A percentile compares a stretch with the other conserved stretches of the same genome.
Evolutionary conservation across 1,140 invertebrate species (phyloP).

Genomic region (Drosophila mayri): DNA sequence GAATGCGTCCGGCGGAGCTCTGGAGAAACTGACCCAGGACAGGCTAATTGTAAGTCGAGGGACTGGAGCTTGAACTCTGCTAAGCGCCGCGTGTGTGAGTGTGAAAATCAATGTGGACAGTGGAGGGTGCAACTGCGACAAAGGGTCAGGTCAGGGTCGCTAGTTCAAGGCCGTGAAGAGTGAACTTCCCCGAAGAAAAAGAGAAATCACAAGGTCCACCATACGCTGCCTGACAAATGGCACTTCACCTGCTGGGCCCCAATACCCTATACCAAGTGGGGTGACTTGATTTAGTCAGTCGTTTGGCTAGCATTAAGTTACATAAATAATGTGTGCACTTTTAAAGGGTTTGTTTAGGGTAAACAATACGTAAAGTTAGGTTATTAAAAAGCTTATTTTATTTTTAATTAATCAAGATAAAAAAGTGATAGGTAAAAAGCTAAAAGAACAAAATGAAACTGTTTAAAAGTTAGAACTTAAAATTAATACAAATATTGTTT

Average conservation of each 20-base stretch:
- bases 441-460: background rate
- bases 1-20: slow-evolving; percentile 69
- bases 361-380: background rate
- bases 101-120: slow-evolving; percentile 64
- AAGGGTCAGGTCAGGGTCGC: slow-evolving; percentile 73
- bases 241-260: slow-evolving; percentile 23
- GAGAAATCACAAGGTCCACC: slow-evolving; percentile 2
- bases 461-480: background rate
- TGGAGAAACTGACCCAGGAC: slow-evolving; percentile 69
- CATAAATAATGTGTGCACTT: background rate
- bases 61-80: background rate
- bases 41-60: slow-evolving; percentile 62
- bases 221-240: slow-evolving; percentile 18
- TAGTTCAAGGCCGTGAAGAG: slow-evolving; percentile 37
- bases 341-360: background rate
- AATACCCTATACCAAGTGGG: background rate
- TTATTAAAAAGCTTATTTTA: background rate
- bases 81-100: slow-evolving; percentile 11
- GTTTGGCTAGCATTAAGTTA: background rate
- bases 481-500: background rate
- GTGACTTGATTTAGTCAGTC: background rate
- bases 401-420: background rate
- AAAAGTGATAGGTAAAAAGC: background rate
- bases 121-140: slow-evolving; percentile 30
- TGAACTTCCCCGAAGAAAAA: slow-evolving; percentile 25